phyloP scores from a whole-genome alignment of 2,888 invertebrate species.

The Hyposoter didymator region DNA sequence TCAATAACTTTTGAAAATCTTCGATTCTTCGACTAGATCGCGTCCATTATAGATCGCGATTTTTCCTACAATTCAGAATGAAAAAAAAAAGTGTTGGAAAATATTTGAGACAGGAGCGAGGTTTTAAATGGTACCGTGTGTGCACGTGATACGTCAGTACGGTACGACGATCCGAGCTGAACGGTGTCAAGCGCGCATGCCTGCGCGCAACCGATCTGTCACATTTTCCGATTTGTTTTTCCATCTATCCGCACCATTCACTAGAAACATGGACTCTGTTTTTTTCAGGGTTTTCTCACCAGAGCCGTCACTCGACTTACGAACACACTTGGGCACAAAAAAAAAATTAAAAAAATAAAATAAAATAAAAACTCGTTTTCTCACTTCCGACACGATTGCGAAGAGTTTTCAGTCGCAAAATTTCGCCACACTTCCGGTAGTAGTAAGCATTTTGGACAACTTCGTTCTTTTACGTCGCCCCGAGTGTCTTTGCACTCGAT shows the following conservation, averaged over 20 bases:
- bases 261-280: conserved; percentile 9
- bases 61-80: neutral
- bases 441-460: neutral
- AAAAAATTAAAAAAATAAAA: neutral
- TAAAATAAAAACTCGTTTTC: neutral
- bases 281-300: conserved; percentile 49
- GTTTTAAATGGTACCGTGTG: neutral
- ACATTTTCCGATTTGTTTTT: conserved; percentile 61
- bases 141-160: neutral
- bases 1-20: too few relatives aligned
- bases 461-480: neutral
- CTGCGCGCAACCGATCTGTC: conserved; percentile 63
- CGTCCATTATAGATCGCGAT: too few relatives aligned
- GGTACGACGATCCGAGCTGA: conserved; percentile 7
- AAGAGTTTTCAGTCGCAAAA: conserved; percentile 10
- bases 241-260: conserved; percentile 39
- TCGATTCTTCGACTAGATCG: neutral
- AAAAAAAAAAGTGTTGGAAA: neutral
- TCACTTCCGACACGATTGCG: neutral
- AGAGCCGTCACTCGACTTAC: neutral
- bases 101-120: neutral
- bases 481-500: neutral
- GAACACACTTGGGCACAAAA: conserved; percentile 12
- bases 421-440: conserved; percentile 20
- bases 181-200: conserved; percentile 62